Conservation (phyloP, 2,797 vertebrate species). For the Onychomys arenicola region DNA sequence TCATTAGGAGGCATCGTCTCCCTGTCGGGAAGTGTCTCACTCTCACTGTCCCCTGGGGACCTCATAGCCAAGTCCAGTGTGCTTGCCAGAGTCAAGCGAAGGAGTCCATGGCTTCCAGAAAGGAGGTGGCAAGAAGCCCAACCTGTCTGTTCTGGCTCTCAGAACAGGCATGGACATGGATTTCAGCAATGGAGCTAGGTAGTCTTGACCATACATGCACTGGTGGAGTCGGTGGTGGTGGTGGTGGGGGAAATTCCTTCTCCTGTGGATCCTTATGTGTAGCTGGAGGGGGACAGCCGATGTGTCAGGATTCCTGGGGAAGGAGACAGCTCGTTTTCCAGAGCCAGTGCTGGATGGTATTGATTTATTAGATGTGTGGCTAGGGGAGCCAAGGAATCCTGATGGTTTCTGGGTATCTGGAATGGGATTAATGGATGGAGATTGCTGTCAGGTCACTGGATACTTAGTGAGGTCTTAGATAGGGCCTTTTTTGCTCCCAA, state of each 20-base stretch:
- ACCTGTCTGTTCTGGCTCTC: background rate
- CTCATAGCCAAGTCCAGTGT: background rate
- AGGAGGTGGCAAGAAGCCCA: background rate
- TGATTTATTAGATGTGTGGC: too few relatives aligned
- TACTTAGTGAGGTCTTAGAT: background rate
- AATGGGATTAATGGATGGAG: background rate
- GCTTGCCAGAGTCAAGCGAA: background rate
- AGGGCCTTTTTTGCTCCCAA: background rate
- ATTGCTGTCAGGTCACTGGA: background rate
- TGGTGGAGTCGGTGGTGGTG: background rate
- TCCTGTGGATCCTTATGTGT: background rate
- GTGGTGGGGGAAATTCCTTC: rapidly evolving
- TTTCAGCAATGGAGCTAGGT: background rate
- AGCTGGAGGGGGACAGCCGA: background rate
- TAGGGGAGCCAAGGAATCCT: background rate
- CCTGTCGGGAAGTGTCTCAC: background rate
- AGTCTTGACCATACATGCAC: rapidly evolving
- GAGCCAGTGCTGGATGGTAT: rapidly evolving
- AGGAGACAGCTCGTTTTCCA: background rate
- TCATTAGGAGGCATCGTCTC: background rate
- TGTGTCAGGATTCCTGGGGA: too few relatives aligned
- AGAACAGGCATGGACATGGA: rapidly evolving
- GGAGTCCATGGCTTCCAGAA: background rate
- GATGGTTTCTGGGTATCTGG: background rate
- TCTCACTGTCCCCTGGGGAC: background rate